Base-by-base conservation (phyloP, 2,888 invertebrate species). In the Anagyrus pseudococci region DNA sequence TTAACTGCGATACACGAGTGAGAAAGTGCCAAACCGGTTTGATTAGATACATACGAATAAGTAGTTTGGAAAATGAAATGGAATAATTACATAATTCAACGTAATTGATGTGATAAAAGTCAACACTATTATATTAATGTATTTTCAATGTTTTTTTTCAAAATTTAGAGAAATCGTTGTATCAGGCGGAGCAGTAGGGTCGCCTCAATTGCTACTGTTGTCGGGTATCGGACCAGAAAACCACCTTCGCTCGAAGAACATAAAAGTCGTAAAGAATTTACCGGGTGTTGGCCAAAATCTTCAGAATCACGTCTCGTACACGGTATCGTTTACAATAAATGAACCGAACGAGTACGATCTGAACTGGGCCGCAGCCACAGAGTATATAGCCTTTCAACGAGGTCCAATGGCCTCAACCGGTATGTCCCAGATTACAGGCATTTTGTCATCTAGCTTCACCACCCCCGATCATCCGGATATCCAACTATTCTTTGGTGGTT, bases 281-380 rank as follows among this genome's bases (percentile, higher is more conserved):
- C 88, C 88, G 0, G 89, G 89, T 0, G 89, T 90, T 0, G 89
- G 90, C 0, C 85, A 86, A 72, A 90, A 89, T 72, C 78, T 90
- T 0, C 88, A 88, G 62, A 89, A 89, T 73, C 89, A 90, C 70
- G 87, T 89, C 0, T 86, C 89, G 0, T 86, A 87, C 33, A 82
- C 81, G 6, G 67, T 89, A 8, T 82, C 83, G n/a, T 89, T 85
- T 72, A 81, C 82, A 0, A 77, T 88, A 70, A 72, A 80, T 44
- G 82, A 84, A 44, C 82, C 84, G 0, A 84, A 85, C 46, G 75
- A 81, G 0, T 84, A 84, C 2, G 85, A 87, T 47, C 73, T 89
- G 54, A 85, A 85, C 67, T 89, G 89, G 88, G 84, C 85, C 0
- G 80, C 84, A 0, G 87, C 86, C 10, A 77, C 85, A 70, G 85